Evolutionary conservation across 2,797 vertebrate genomes (phyloP), one percentile per base, ranked within the genome.

Genomic region (Sternotherus odoratus): DNA sequence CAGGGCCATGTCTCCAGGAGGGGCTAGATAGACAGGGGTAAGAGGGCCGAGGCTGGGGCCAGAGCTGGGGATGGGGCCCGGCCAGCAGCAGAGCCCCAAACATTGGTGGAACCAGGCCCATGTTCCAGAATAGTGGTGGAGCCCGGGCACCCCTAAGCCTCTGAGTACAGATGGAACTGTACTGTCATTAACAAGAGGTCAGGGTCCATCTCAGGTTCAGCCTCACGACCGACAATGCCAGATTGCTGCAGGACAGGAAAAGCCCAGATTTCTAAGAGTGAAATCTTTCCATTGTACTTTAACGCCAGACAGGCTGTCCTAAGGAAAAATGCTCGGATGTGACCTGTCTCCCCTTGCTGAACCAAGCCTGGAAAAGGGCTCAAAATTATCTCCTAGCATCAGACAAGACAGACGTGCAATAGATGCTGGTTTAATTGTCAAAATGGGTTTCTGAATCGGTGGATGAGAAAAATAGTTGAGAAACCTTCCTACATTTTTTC

Each of bases 381-480:
- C 48, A 85, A 77, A 94, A 85, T 93, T 79, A 92, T 89, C 89
- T 94, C 81, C 23, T 28, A 83, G 57, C 60, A 91, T 89, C 72
- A 75, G 48, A 80, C 79, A 79, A 79, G 57, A 90, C 79, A 53
- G 53, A 87, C 77, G 36, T 30, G 30, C 75, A 96, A 75, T 85
- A 93, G 93, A 94, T 81, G 84, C 75, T 93, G 82, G 81, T 91
- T 54, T 21, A 4, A 3, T 30, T 77, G 28, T 82, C 91, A 57
- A 26, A 72, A 54, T 24, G 60, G 60, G 28, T 88, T 63, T 92
- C 89, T 83, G 80, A 26, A 89, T 86, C 72, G 87, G 12, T 51
- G 88, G 54, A 43, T 91, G 66, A 56, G 51, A 91, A 91, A 12
- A 53, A 78, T 92, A 66, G 92, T 89, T 75, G n/a, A 81, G 3